phyloP scores from a whole-genome alignment of 2,888 invertebrate species.

The Neocrepidodera transversa region DNA sequence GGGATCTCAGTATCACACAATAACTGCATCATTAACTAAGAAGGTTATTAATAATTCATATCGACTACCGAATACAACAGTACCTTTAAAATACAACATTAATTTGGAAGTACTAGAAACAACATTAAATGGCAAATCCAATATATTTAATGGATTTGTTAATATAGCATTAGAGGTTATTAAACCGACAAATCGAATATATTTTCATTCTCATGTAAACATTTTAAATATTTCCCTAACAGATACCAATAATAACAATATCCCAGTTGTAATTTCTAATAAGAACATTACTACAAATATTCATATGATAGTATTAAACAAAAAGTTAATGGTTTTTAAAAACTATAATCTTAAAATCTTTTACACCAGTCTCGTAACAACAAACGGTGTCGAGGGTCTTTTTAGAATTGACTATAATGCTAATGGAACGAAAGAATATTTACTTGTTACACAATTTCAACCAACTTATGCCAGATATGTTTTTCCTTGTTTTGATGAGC shows the following conservation, averaged over 20 bases:
- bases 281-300: slow-evolving; percentile 36
- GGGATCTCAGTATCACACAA: neutral
- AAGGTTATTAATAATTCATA: slow-evolving; percentile 46
- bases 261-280: neutral
- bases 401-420: slow-evolving; percentile 60
- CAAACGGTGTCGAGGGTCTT: slow-evolving; percentile 61
- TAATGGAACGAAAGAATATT: slow-evolving; percentile 47
- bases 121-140: slow-evolving; percentile 28
- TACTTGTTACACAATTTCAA: slow-evolving; percentile 74
- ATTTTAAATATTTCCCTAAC: slow-evolving; percentile 24
- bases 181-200: neutral
- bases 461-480: slow-evolving; percentile 72
- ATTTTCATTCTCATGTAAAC: slow-evolving; percentile 20
- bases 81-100: slow-evolving; percentile 64
- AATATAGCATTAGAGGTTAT: slow-evolving; percentile 16
- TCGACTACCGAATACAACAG: slow-evolving; percentile 62
- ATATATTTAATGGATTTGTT: slow-evolving; percentile 15
- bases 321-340: slow-evolving; percentile 11
- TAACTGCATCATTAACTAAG: neutral
- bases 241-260: slow-evolving; percentile 2
- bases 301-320: slow-evolving; percentile 26
- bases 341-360: slow-evolving; percentile 29
- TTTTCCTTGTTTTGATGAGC: slow-evolving; percentile 82
- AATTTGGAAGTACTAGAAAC: slow-evolving; percentile 52
- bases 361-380: slow-evolving; percentile 49